Conservation (phyloP, 1,140 invertebrate species). For the Oncopodura yosiiana region DNA sequence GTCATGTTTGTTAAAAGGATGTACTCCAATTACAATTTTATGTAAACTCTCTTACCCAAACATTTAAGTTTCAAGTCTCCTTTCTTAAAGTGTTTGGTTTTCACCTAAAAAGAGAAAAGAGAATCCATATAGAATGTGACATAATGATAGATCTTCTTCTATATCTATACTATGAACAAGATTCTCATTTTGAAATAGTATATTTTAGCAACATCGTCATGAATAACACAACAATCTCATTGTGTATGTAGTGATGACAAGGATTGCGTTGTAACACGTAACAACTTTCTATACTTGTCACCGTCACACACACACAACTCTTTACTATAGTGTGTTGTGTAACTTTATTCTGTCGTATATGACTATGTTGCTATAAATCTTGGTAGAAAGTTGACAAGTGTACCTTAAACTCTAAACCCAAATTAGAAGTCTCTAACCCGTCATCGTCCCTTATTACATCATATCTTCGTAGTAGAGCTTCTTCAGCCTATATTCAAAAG, state of each 20-base stretch:
- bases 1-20: too few species aligned
- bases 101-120: conserved; percentile 38
- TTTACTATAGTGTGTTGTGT: background rate
- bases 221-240: background rate
- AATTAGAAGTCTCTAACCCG: conserved; percentile 58
- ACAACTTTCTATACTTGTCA: too few species aligned
- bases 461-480: conserved; percentile 46
- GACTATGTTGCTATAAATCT: background rate
- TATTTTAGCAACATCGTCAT: background rate
- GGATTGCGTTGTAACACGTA: too few species aligned
- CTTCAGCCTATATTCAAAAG: conserved; percentile 43
- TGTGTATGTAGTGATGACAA: background rate
- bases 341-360: background rate
- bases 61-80: conserved; percentile 80
- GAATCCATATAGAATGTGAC: background rate
- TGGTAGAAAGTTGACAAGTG: background rate
- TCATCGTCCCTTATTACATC: conserved; percentile 47
- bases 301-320: too few species aligned
- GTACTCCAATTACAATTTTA: conserved; percentile 68
- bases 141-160: background rate
- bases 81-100: conserved; percentile 59
- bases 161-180: background rate
- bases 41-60: conserved; percentile 72
- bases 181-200: background rate
- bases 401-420: conserved; percentile 58